Evolutionary conservation across 2,888 invertebrate genomes (phyloP).

Genomic region (Meiosimyza platycephala): DNA sequence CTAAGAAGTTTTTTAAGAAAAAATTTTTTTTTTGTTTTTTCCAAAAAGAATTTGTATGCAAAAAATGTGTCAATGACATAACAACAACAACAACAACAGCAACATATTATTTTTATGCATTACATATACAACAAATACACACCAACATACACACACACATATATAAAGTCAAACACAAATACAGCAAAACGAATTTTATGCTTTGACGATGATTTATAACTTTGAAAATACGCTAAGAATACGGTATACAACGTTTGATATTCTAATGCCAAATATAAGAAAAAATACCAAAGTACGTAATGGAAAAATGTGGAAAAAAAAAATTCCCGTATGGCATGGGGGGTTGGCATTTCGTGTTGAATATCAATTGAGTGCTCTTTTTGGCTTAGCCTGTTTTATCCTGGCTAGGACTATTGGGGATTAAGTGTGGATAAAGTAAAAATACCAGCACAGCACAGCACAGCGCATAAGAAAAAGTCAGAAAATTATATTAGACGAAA

Average conservation of each 20-base stretch:
- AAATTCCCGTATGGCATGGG: slow-evolving; percentile 14
- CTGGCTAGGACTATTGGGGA: slow-evolving; percentile 21
- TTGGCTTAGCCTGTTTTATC: neutral
- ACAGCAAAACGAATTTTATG: slow-evolving; percentile 9
- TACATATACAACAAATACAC: neutral
- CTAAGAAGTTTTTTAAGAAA: neutral
- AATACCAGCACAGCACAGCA: neutral
- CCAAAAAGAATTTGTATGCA: slow-evolving; percentile 32
- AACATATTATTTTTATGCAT: neutral
- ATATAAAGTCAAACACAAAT: slow-evolving; percentile 3
- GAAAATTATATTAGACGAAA: slow-evolving; percentile 21
- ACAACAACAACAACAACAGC: slow-evolving; percentile 14
- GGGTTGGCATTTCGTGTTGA: slow-evolving; percentile 23
- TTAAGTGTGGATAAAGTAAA: slow-evolving; percentile 16
- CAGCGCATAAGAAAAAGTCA: neutral
- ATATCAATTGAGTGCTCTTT: slow-evolving; percentile 29
- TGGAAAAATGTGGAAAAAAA: neutral
- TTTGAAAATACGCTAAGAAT: slow-evolving; percentile 31
- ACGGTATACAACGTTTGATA: neutral
- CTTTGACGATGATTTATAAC: slow-evolving; percentile 37
- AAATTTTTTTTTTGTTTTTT: neutral
- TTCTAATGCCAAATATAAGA: neutral
- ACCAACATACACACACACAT: slow-evolving; percentile 9
- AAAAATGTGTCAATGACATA: slow-evolving; percentile 32
- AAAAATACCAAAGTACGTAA: neutral